Base-by-base conservation (phyloP, 2,113 vertebrate genomes). In the Hirundichthys speculiger region DNA sequence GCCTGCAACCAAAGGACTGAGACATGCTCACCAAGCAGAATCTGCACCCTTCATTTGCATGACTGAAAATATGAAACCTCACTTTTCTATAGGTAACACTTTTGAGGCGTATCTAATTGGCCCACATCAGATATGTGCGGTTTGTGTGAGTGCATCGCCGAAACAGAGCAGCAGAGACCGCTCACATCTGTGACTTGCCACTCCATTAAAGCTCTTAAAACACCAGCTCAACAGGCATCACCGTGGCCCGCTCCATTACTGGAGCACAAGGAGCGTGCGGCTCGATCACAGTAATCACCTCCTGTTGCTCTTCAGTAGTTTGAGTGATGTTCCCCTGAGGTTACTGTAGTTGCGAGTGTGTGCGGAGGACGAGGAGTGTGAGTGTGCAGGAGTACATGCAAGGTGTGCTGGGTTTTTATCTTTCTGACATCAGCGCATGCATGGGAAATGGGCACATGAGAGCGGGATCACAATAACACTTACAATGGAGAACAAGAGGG, bases 171-270 rank as follows among this genome's bases (percentile, higher is more conserved):
- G 60, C 39, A 61, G 19, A 67, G 42, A 59, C 43, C 41, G 18
- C 75, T 73, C 62, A 69, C 49, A 42, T 56, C 56, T 51, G 22
- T 49, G 39, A 30, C 71, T 68, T 27, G 13, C 41, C 56, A 75
- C 64, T 87, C 66, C 83, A 88, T 86, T 87, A 87, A 86, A 78
- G 73, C 85, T 81, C 75, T 89, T 78, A 84, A 83, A 86, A 71
- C 64, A 79, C 70, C 74, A 71, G 65, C 81, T 84, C 78, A 80
- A 72, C 79, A 79, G 66, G 73, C 64, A 64, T 58, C 46, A 11
- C 74, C 13, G 56, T 66, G 59, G 77, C 54, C 21, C 5, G 51
- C 56, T 80, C 54, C 74, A 73, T 81, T 78, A 83, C 77, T 42
- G 71, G 56, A 77, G 77, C 13, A 73, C 69, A 64, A 73, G 69